Evolutionary conservation across 2,113 vertebrate genomes (phyloP).

Genomic region (Athene noctua): DNA sequence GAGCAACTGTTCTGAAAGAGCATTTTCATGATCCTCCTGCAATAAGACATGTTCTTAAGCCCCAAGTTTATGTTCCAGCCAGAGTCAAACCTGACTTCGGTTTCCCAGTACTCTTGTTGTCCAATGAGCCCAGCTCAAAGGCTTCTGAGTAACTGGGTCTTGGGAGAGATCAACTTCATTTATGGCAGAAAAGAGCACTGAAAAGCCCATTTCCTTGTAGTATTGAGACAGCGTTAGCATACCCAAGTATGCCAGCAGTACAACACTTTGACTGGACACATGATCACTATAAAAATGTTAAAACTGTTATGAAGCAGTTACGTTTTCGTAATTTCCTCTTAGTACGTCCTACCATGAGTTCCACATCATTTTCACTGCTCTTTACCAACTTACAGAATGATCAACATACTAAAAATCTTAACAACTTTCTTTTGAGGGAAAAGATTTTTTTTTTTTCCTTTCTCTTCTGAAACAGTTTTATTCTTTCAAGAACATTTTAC

Average conservation of each 20-base stretch:
- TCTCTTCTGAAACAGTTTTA: neutral
- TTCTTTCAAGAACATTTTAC: conserved; percentile 59
- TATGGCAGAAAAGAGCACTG: neutral
- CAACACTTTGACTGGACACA: neutral
- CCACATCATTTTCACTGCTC: neutral
- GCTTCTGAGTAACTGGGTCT: neutral
- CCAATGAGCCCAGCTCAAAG: neutral
- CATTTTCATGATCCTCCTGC: neutral
- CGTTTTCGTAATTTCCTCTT: neutral
- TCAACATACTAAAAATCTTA: neutral
- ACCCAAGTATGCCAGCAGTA: neutral
- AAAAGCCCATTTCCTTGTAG: neutral
- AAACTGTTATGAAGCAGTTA: neutral
- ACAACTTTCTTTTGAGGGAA: neutral
- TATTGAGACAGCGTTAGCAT: neutral
- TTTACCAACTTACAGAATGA: neutral
- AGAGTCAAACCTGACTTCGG: neutral
- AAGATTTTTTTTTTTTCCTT: neutral
- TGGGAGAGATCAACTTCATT: neutral
- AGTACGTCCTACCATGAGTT: neutral
- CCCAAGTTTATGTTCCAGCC: neutral
- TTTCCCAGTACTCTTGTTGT: neutral
- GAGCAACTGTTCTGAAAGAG: neutral
- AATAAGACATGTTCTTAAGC: neutral
- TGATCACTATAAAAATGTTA: neutral